phyloP scores from a whole-genome alignment of 2,113 vertebrate genomes.

The Agapornis roseicollis region DNA sequence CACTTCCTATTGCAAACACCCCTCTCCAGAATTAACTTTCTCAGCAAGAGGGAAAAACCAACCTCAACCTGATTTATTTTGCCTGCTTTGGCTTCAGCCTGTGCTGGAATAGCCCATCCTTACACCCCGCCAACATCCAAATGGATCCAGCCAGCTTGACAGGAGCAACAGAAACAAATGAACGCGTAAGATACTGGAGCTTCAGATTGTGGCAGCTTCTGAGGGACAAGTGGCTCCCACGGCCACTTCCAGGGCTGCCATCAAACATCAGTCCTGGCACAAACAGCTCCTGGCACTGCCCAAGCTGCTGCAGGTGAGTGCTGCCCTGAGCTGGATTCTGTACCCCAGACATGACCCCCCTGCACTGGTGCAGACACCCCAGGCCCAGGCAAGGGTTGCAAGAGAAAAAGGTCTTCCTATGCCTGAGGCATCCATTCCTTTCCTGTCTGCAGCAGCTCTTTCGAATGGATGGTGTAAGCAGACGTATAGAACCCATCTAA shows the following conservation, averaged over 20 bases:
- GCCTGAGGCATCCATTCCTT: not conserved
- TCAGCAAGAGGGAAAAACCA: not conserved
- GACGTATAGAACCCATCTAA: not conserved
- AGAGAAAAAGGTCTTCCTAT: not conserved
- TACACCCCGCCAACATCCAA: not conserved
- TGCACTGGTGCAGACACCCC: not conserved
- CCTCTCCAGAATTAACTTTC: not conserved
- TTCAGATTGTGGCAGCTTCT: not conserved
- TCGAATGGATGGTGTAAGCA: not conserved
- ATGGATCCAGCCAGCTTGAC: not conserved
- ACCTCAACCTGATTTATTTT: not conserved
- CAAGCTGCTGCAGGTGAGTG: rapidly evolving
- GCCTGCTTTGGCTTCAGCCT: not conserved
- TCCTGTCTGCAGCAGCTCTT: not conserved
- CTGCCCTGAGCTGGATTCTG: not conserved
- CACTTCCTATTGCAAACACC: not conserved
- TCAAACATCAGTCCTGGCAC: not conserved
- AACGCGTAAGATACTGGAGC: not conserved
- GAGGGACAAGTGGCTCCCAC: not conserved
- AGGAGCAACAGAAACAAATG: not conserved
- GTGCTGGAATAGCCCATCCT: not conserved
- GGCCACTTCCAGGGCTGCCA: rapidly evolving
- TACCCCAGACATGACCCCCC: rapidly evolving
- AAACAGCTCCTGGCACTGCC: not conserved
- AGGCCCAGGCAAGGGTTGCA: not conserved